A percentile compares a stretch with the other conserved stretches of the same genome.
These are phyloP conservation scores for Parnassius orleans DNA, from an alignment of 2,888 invertebrate genomes.

Conservation along the genomic window DNA sequence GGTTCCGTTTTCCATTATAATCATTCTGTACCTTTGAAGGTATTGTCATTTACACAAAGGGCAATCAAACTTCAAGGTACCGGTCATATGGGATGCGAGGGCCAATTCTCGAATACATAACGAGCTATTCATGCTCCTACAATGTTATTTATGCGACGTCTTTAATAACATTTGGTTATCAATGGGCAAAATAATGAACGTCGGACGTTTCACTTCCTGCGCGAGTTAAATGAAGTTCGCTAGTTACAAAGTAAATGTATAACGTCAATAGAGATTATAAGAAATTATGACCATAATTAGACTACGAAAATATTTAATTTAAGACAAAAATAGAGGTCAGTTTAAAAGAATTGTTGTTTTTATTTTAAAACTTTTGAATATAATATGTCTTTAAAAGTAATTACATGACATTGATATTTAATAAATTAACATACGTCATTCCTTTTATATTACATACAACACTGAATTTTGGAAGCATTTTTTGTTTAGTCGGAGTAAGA, in stretches of 20 bases:
- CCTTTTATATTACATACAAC: no score
- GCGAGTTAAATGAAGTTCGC: slow-evolving; percentile 4
- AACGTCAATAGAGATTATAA: neutral
- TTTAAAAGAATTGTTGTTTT: no score
- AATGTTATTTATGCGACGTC: slow-evolving; percentile 59
- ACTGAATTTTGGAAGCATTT: no score
- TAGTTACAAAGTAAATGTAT: neutral
- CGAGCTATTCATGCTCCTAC: slow-evolving; percentile 62
- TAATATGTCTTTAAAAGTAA: no score
- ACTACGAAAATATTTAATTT: no score
- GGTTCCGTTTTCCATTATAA: slow-evolving; percentile 1
- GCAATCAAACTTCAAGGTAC: slow-evolving; percentile 21
- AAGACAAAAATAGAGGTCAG: no score
- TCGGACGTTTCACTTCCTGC: slow-evolving; percentile 2
- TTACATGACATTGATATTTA: no score
- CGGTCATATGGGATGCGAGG: slow-evolving; percentile 9
- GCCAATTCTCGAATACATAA: slow-evolving; percentile 37
- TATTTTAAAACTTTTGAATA: no score
- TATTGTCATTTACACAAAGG: slow-evolving; percentile 26
- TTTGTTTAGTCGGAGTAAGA: no score
- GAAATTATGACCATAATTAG: neutral
- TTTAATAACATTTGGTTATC: slow-evolving; percentile 31
- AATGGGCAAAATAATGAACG: slow-evolving; percentile 15
- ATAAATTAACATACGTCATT: no score
- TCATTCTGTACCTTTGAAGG: slow-evolving; percentile 17